These are phyloP conservation scores for Hypena proboscidalis DNA, from an alignment of 2,888 invertebrate genomes.

Conservation along the genomic window DNA sequence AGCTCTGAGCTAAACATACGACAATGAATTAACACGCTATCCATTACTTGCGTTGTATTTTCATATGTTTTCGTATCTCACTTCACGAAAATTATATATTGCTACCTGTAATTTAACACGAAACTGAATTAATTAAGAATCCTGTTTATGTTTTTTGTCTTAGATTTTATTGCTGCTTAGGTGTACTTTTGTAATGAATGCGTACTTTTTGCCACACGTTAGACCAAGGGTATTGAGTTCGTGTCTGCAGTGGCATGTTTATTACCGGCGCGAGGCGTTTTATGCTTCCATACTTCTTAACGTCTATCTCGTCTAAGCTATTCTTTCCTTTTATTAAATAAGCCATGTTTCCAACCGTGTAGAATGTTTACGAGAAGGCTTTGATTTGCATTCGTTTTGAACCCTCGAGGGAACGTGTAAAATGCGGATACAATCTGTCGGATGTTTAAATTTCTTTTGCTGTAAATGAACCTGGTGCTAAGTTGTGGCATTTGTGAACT, in stretches of 20 bases:
- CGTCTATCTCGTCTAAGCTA: constrained; percentile 42
- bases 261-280: constrained; percentile 59
- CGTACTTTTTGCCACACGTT: constrained; percentile 47
- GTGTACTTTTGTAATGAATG: constrained; percentile 51
- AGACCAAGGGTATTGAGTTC: constrained; percentile 55
- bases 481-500: too few species aligned
- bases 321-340: constrained; percentile 61
- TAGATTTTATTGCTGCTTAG: constrained; percentile 26
- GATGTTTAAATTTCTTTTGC: too few species aligned
- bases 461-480: too few species aligned
- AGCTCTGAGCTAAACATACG: too few species aligned
- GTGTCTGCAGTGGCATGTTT: constrained; percentile 65
- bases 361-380: constrained; percentile 44
- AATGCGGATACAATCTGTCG: constrained; percentile 3
- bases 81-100: too few species aligned
- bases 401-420: not conserved
- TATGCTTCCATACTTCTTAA: constrained; percentile 55
- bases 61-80: too few species aligned
- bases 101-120: too few species aligned
- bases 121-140: too few species aligned
- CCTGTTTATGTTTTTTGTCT: not conserved
- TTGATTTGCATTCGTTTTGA: constrained; percentile 28
- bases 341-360: constrained; percentile 30
- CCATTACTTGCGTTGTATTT: too few species aligned
- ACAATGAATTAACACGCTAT: too few species aligned